Conservation (phyloP, 2,113 vertebrate species). For the Chrysochloris asiatica region DNA sequence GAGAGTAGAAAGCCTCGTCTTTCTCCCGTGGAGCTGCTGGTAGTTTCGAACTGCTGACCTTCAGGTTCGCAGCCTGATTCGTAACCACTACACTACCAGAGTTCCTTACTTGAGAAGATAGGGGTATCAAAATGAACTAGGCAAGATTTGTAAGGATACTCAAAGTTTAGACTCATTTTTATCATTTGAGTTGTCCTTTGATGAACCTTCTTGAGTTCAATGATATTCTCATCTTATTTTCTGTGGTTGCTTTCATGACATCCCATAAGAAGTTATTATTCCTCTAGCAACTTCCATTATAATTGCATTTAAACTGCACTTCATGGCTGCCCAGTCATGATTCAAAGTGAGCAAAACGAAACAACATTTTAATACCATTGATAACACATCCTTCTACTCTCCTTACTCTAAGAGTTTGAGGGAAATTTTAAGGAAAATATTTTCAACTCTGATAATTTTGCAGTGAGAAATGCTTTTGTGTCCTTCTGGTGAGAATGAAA, state of each 20-base stretch:
- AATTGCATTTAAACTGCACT: constrained; percentile 40
- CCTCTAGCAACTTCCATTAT: neutral
- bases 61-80: too few species aligned
- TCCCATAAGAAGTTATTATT: constrained; percentile 17
- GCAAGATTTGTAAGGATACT: neutral
- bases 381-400: neutral
- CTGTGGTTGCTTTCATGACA: neutral
- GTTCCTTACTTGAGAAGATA: too few species aligned
- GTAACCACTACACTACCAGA: too few species aligned
- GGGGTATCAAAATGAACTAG: neutral
- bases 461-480: neutral
- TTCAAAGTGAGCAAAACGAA: neutral
- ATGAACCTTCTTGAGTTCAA: constrained; percentile 31
- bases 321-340: constrained; percentile 27
- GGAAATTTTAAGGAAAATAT: neutral
- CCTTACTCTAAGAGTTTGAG: neutral
- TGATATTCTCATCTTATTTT: constrained; percentile 50
- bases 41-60: too few species aligned
- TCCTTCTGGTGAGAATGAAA: neutral
- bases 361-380: neutral
- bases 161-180: neutral
- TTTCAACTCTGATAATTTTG: neutral
- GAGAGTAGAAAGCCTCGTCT: too few species aligned
- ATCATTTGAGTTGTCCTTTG: constrained; percentile 51
- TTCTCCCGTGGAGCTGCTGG: too few species aligned